A percentile compares a stretch with the other conserved stretches of the same genome.
Evolutionary conservation across 1,140 invertebrate genomes (phyloP).

Genomic region (Sitobion miscanthi): DNA sequence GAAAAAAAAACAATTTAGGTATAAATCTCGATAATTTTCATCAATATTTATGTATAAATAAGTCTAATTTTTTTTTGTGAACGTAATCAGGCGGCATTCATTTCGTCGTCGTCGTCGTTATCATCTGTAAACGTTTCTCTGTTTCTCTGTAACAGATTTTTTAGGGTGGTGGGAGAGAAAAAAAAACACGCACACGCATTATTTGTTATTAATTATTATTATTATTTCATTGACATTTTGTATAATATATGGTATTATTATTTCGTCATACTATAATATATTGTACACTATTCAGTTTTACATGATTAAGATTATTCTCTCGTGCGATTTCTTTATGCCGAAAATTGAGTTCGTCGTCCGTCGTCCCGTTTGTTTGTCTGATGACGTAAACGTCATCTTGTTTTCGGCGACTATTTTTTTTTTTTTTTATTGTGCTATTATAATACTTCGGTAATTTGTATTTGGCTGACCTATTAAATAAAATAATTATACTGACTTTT

Average conservation of each 20-base stretch:
- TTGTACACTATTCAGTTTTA: not conserved
- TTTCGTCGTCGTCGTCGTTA: not conserved
- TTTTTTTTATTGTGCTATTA: not conserved
- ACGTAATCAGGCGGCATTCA: not conserved
- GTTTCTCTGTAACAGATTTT: not conserved
- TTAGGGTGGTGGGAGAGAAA: not conserved
- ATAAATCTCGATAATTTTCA: not conserved
- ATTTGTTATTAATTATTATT: conserved; percentile 1
- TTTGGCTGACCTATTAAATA: not conserved
- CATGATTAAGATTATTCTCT: not conserved
- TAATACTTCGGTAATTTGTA: not conserved
- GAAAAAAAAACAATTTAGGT: too few species aligned
- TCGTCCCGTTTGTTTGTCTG: not conserved
- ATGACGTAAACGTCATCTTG: not conserved
- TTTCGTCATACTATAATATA: not conserved
- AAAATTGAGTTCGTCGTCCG: not conserved
- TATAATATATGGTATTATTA: not conserved
- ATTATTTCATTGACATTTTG: not conserved
- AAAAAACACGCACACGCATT: not conserved
- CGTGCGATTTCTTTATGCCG: not conserved
- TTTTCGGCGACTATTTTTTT: not conserved
- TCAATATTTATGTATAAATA: not conserved
- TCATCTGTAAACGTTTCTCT: not conserved
- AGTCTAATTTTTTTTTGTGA: not conserved
- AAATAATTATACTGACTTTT: not conserved